Conservation (phyloP, 2,797 vertebrate species). For the Pantherophis vulpinus region DNA sequence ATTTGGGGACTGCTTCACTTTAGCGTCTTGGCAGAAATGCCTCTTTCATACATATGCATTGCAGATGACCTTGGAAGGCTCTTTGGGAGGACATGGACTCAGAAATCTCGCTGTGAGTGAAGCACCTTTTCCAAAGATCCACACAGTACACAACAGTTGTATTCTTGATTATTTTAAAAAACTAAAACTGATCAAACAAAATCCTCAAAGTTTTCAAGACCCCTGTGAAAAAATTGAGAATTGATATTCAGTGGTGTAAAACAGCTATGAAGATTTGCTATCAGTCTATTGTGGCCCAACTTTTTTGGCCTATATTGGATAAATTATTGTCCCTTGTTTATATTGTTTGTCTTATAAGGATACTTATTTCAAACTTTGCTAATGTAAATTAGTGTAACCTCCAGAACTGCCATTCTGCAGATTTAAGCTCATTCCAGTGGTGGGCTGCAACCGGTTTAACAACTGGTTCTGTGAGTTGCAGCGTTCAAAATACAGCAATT, state of each 20-base stretch:
- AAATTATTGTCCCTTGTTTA: background rate
- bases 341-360: background rate
- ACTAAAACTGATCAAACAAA: background rate
- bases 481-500: no score
- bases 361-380: background rate
- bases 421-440: background rate
- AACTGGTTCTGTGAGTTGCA: no score
- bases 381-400: background rate
- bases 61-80: background rate
- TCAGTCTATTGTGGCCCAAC: background rate
- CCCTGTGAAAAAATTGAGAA: background rate
- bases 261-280: background rate
- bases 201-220: background rate
- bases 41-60: background rate
- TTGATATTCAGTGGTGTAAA: background rate
- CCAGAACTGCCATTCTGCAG: background rate
- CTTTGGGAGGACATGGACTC: background rate
- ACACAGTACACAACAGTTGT: background rate
- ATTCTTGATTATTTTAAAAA: background rate
- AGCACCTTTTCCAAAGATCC: background rate
- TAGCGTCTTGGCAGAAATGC: background rate
- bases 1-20: background rate
- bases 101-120: background rate
- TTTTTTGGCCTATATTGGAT: background rate
- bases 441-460: no score